Base-by-base conservation (phyloP, 2,888 invertebrate species). In the Drosophila imparisetae region DNA sequence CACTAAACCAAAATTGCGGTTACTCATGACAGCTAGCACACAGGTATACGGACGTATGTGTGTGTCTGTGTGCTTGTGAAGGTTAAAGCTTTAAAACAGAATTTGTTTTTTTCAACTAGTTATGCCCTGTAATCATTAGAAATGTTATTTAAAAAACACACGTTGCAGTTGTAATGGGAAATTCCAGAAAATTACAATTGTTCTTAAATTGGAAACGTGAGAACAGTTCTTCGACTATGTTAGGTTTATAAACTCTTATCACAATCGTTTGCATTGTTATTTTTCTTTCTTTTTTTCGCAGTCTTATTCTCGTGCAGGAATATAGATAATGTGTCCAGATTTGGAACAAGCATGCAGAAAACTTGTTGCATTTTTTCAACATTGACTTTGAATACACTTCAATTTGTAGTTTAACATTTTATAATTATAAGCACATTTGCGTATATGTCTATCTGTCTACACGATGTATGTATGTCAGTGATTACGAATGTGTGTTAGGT, bases 51-150 rank as follows among this genome's bases (percentile, higher is more conserved):
- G n/a, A 18, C 29, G n/a, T 45, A 4, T 42, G 27, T 53, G 24
- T 65, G 42, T 27, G 27, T 29, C 6, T 29, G 32, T 55, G 53
- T 65, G 42, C 64, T 73, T 71, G 73, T 66, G 80, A 81, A 82
- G 81, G 80, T 82, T 81, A 82, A 80, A 70, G 67, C 66, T 78
- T 53, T 57, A 53, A 24, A 66, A 42, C 49, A 42, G 55, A 62
- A 54, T 72, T 38, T 50, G 27, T 13, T 40, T 10, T 57, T 40
- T 62, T 75, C 48, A 75, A 55, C 63, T 63, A 55, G 49, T 64
- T 58, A 24, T 32, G 24, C 24, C 15, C 32, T 6, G 18, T 18
- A 10, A 36, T 10, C 5, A 38, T 15, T 27, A 7, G 36, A n/a
- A 38, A 29, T 38, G 7, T 6, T 15, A 27, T 7, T 42, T 42